These are phyloP conservation scores for Muschampia plurimacula DNA, from an alignment of 2,888 invertebrate species.

Conservation along the genomic window DNA sequence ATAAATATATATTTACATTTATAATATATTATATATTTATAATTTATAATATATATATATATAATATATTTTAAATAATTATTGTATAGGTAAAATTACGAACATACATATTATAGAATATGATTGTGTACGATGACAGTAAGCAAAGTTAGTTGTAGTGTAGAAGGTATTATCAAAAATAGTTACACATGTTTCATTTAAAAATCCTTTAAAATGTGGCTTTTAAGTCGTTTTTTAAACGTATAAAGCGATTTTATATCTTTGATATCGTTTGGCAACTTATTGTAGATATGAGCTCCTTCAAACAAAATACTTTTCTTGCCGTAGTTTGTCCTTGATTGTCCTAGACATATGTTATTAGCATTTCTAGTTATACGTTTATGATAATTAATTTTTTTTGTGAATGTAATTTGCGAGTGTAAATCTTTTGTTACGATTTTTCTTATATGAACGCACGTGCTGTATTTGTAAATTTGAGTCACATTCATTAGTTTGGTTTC, in stretches of 20 bases:
- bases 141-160: no score
- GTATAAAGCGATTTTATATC: not conserved
- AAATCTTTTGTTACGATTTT: not conserved
- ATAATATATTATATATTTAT: no score
- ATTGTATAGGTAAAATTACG: no score
- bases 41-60: no score
- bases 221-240: not conserved
- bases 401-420: not conserved
- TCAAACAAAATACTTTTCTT: not conserved
- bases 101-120: no score
- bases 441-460: not conserved
- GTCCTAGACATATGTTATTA: not conserved
- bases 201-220: no score
- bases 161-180: no score
- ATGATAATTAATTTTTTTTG: not conserved
- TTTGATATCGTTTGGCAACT: not conserved
- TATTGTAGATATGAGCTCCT: not conserved
- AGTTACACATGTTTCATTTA: no score
- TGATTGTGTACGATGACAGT: no score
- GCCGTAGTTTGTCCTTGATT: not conserved
- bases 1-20: no score
- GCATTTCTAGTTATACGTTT: not conserved
- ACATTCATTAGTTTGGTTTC: no score
- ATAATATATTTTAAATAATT: no score
- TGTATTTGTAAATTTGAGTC: not conserved